Percentiles rank a stretch among this genome's conserved stretches.
Evolutionary conservation across 2,888 invertebrate genomes (phyloP).

Genomic region (Brassicogethes aeneus): DNA sequence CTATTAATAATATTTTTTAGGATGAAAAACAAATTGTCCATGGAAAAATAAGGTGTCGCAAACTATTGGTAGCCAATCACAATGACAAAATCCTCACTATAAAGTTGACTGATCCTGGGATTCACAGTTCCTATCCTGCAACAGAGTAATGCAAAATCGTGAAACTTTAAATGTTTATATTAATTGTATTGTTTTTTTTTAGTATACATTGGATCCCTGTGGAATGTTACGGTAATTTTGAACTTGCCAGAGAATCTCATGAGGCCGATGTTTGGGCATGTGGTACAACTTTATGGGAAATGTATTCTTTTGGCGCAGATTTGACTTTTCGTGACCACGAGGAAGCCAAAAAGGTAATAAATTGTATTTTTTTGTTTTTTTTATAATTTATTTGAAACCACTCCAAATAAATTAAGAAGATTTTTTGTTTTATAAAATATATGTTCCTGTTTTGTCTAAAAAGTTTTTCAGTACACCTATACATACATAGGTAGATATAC

Average conservation of each 20-base stretch:
- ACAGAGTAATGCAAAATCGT: conserved; percentile 52
- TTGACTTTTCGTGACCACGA: not conserved
- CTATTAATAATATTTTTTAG: too few relatives aligned
- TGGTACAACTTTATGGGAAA: conserved; percentile 87
- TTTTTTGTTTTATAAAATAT: too few relatives aligned
- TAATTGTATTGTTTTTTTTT: conserved; percentile 10
- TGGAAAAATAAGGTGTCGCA: conserved; percentile 75
- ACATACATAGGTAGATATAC: too few relatives aligned
- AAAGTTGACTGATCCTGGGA: conserved; percentile 77
- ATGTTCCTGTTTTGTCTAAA: too few relatives aligned
- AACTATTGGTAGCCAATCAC: conserved; percentile 69
- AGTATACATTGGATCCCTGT: conserved; percentile 88
- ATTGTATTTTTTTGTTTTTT: too few relatives aligned
- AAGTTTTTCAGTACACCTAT: too few relatives aligned
- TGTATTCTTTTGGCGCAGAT: conserved; percentile 66
- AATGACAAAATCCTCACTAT: conserved; percentile 61
- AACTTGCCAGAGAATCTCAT: conserved; percentile 55
- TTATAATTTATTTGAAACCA: too few relatives aligned
- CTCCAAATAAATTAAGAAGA: too few relatives aligned
- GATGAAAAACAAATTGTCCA: conserved; percentile 75
- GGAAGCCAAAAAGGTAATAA: not conserved
- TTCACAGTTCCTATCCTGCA: conserved; percentile 50
- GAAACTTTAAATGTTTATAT: conserved; percentile 1
- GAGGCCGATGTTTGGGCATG: conserved; percentile 86
- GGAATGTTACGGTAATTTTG: conserved; percentile 65